A percentile compares a stretch with the other conserved stretches of the same genome.
These are phyloP conservation scores for Bubo bubo DNA, from an alignment of 2,113 vertebrate species.

Conservation along the genomic window DNA sequence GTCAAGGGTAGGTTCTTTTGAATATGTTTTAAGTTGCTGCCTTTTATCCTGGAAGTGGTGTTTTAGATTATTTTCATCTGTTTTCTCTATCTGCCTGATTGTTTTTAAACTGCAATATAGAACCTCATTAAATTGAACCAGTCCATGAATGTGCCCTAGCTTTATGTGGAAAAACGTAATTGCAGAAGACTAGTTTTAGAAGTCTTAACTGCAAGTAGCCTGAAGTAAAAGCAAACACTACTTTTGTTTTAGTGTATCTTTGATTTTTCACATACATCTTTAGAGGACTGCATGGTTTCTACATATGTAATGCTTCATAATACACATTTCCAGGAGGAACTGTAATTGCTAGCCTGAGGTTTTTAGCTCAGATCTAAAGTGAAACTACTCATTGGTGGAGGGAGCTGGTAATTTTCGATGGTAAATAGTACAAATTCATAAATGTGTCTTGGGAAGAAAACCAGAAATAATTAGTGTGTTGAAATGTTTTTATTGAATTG, in stretches of 20 bases:
- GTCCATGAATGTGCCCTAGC: background rate
- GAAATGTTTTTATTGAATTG: background rate
- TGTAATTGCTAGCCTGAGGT: background rate
- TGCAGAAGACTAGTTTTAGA: constrained; percentile 28
- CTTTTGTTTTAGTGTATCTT: constrained; percentile 18
- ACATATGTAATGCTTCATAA: background rate
- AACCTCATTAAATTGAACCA: constrained; percentile 46
- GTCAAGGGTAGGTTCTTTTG: background rate
- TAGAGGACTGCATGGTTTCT: background rate
- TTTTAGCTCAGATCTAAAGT: constrained; percentile 3
- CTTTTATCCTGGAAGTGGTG: constrained; percentile 1
- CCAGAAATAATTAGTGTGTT: background rate
- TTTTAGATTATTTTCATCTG: constrained; percentile 36
- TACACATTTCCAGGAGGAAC: background rate
- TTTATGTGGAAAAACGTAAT: constrained; percentile 58
- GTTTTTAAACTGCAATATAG: constrained; percentile 52
- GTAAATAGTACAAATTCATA: background rate
- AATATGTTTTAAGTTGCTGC: background rate
- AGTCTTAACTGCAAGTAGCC: constrained; percentile 17
- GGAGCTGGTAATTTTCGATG: background rate
- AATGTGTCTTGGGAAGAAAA: background rate
- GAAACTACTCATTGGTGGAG: background rate
- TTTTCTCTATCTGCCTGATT: constrained; percentile 39
- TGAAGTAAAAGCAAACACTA: constrained; percentile 11
- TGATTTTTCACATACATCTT: constrained; percentile 12